These are phyloP conservation scores for Manis crassicaudata DNA, from an alignment of 2,797 vertebrate genomes.

Conservation along the genomic window DNA sequence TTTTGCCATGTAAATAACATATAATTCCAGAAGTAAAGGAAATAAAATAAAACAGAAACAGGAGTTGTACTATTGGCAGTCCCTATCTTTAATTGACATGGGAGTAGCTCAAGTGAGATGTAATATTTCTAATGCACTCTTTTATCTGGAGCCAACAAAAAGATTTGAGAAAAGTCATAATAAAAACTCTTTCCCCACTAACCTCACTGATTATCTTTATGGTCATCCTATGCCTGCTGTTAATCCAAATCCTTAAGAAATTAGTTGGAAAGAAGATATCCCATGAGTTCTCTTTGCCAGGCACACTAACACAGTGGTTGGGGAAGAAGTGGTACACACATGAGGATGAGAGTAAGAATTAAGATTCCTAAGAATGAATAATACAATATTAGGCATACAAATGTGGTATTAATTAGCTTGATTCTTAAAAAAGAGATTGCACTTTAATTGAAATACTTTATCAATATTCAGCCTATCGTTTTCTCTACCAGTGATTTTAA, in stretches of 20 bases:
- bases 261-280: neutral
- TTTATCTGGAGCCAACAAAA: no score
- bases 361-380: neutral
- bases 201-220: neutral
- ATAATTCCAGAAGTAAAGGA: neutral
- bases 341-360: neutral
- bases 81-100: no score
- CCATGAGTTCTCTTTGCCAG: neutral
- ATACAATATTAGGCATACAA: neutral
- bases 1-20: neutral
- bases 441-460: neutral
- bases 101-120: no score
- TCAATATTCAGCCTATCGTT: neutral
- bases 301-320: neutral
- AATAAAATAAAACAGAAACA: neutral
- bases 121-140: no score
- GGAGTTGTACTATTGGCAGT: no score
- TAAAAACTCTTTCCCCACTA: no score
- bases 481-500: neutral
- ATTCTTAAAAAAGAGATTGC: neutral
- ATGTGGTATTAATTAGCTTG: neutral
- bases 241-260: neutral
- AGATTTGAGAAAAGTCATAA: no score
- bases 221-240: neutral
- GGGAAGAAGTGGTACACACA: neutral